Evolutionary conservation across 64 coral and sea anemone genomes (phyloP).

Genomic region (Pocillopora damicornis): DNA sequence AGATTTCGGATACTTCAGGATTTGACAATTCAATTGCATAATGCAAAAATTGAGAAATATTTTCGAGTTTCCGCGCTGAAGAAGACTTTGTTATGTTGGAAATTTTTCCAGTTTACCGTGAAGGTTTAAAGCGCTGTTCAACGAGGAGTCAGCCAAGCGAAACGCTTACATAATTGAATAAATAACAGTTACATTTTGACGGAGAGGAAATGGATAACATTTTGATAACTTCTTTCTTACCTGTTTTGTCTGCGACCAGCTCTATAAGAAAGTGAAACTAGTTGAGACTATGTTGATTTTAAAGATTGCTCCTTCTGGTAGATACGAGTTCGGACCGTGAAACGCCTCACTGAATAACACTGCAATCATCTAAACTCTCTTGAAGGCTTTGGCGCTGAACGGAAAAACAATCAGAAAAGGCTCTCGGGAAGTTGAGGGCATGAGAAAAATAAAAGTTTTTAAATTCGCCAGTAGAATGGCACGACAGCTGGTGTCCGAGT

Average conservation of each 20-base stretch:
- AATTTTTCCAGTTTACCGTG: background rate
- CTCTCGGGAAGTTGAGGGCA: background rate
- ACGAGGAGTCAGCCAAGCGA: background rate
- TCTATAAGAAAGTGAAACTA: background rate
- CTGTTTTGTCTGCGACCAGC: background rate
- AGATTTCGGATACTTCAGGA: too few species aligned
- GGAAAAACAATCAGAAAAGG: background rate
- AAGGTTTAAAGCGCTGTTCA: background rate
- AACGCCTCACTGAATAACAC: background rate
- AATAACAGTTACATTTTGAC: background rate
- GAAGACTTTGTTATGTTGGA: background rate
- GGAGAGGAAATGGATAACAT: background rate
- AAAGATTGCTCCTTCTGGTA: background rate
- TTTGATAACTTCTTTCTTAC: background rate
- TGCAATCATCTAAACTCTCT: background rate
- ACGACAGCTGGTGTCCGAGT: background rate
- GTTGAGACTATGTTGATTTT: background rate
- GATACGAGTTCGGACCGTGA: background rate
- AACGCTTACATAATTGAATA: conserved; percentile 11
- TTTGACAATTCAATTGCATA: too few species aligned
- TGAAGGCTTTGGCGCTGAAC: background rate
- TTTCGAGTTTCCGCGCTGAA: background rate
- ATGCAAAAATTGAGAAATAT: background rate
- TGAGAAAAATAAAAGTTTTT: conserved; percentile 28
- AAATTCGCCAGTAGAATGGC: conserved; percentile 12